Base-by-base conservation (phyloP, 1,140 invertebrate genomes). In the Radopholus similis region DNA sequence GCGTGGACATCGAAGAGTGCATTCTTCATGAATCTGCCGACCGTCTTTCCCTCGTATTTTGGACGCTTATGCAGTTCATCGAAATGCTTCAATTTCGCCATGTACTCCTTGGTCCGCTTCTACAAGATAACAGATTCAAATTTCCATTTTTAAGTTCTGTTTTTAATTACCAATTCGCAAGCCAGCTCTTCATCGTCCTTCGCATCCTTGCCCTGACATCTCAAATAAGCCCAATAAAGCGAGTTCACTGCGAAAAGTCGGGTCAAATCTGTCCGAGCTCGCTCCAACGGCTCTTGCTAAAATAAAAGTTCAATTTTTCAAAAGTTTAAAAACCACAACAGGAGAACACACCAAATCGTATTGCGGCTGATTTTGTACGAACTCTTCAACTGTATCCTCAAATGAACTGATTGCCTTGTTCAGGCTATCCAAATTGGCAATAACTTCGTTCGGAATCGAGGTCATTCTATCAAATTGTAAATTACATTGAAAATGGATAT, bases 61-160 rank as follows among this genome's bases (percentile, higher is more conserved):
- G 51, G 51, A n/a, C 51, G 15, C 18, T 54, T 54, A 23, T 54
- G 15, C 35, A 54, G 35, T 32, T 54, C 51, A 32, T 54, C 51
- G n/a, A 32, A 54, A 32, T 54, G 18, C 13, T 54, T 54, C 35
- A 54, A 54, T 54, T 54, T 54, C 35, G 51, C 15, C 15, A 54
- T 54, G 35, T 54, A 54, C 35, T 54, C 51, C 13, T 54, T 54
- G 3, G 51, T 54, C 35, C 51, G 30, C 35, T 54, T 54, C 51
- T 54, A 13, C 34, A 53, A n/a, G 32, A 28, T n/a, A 51, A 53
- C 28, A 18, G 18, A 4, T 54, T 15, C 30, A n/a, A n/a, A n/a
- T n/a, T n/a, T n/a, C n/a, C n/a, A n/a, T n/a, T n/a, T 54, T 54
- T 15, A 54, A 18, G 35, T n/a, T 21, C n/a, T n/a, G 35, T 21